A percentile compares a stretch with the other conserved stretches of the same genome.
Conservation (phyloP, 2,113 vertebrate genomes). For the Petroica traversi region DNA sequence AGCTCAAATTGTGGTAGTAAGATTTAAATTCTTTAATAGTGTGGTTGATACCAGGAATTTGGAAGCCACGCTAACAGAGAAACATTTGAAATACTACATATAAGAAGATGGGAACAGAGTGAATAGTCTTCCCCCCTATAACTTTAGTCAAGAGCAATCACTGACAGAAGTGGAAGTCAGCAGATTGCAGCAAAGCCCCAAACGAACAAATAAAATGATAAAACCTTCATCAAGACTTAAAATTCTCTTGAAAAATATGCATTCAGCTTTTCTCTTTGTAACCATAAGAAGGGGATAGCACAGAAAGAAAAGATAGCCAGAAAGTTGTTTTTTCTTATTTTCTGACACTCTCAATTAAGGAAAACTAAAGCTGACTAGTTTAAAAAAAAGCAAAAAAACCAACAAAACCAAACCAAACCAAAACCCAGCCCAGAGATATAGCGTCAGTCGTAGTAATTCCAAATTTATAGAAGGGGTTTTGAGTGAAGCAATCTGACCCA, state of each 20-base stretch:
- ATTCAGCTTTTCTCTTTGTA: neutral
- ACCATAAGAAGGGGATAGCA: neutral
- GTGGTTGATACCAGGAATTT: neutral
- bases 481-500: neutral
- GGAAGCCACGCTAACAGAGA: neutral
- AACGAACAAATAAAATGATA: neutral
- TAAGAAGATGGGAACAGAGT: neutral
- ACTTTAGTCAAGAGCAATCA: neutral
- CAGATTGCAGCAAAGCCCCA: neutral
- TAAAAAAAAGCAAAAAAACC: neutral
- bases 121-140: neutral
- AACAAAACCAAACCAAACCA: neutral
- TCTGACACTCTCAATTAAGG: neutral
- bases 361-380: neutral
- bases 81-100: neutral
- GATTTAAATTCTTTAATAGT: neutral
- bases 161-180: neutral
- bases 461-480: neutral
- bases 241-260: neutral
- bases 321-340: neutral
- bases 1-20: neutral
- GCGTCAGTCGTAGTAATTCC: neutral
- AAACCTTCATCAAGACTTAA: neutral
- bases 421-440: neutral
- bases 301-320: neutral